Evolutionary conservation across 2,113 vertebrate genomes (phyloP), one percentile per base, ranked within the genome.

Genomic region (Uria lomvia): DNA sequence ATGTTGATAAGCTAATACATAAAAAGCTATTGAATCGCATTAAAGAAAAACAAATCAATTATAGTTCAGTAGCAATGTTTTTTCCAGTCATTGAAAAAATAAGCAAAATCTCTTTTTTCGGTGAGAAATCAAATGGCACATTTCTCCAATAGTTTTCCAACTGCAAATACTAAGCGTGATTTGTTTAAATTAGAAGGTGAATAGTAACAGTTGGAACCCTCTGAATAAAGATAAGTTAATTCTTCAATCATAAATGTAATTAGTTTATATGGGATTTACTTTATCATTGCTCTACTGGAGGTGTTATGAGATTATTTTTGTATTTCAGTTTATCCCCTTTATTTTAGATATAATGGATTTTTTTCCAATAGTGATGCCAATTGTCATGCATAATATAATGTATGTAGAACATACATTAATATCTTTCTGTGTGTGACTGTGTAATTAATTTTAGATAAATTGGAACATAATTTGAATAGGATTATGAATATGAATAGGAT

Each of bases 41-140:
- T 56, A 72, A 96, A 94, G 60, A 86, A 96, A 89, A 96, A 8
- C n/a, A 96, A 97, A 93, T 93, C 29, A 97, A 62, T 97, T 95
- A 92, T 76, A 71, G 40, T 95, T 97, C 90, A 94, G 43, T 84
- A 89, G 67, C 56, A 49, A 71, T 34, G n/a, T 12, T 94, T 95
- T 96, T 95, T 52, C 13, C 29, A 94, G 79, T 93, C 18, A 95
- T 34, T 74, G 88, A 85, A 81, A 96, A 97, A 94, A 89, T 65
- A 95, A 81, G 10, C 21, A 81, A 95, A 89, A 18, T 92, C 23
- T 22, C 7, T 86, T 71, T 12, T 90, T 74, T 29, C 21, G 6
- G 3, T 70, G 73, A 93, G 80, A 96, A 97, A 79, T 85, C 42
- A 91, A 84, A 93, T 45, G 20, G 12, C 13, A 95, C 78, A 56